These are phyloP conservation scores for Vulpes lagopus DNA, from an alignment of 2,113 vertebrate species.

Conservation along the genomic window DNA sequence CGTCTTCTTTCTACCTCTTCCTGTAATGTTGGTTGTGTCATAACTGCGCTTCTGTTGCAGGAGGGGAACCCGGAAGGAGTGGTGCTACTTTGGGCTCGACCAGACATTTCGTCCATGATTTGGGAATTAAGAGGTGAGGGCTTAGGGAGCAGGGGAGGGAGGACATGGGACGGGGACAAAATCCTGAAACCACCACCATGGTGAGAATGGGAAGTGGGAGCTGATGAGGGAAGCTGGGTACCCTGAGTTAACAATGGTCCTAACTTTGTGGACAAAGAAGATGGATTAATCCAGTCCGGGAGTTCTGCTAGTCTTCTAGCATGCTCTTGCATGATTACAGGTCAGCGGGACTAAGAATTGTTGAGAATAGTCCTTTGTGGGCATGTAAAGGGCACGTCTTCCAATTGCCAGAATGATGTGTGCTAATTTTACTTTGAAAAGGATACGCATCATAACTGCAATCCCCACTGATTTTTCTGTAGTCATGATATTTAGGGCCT, in stretches of 20 bases:
- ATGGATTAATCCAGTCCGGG: background rate
- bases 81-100: background rate
- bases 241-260: rapidly evolving
- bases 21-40: rapidly evolving
- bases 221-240: background rate
- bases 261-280: rapidly evolving
- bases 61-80: background rate
- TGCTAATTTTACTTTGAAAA: too few relatives aligned
- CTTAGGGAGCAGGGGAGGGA: background rate
- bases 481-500: background rate
- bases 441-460: rapidly evolving
- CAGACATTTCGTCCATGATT: background rate
- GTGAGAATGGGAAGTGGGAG: rapidly evolving
- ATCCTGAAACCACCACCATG: rapidly evolving
- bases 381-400: rapidly evolving
- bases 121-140: background rate
- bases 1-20: background rate
- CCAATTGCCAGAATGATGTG: rapidly evolving
- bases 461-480: rapidly evolving
- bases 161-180: background rate
- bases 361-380: background rate
- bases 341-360: background rate
- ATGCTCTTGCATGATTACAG: rapidly evolving
- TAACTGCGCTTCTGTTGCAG: background rate
- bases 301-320: rapidly evolving